These are phyloP conservation scores for Hyphantria cunea DNA, from an alignment of 1,140 invertebrate genomes.

Conservation along the genomic window DNA sequence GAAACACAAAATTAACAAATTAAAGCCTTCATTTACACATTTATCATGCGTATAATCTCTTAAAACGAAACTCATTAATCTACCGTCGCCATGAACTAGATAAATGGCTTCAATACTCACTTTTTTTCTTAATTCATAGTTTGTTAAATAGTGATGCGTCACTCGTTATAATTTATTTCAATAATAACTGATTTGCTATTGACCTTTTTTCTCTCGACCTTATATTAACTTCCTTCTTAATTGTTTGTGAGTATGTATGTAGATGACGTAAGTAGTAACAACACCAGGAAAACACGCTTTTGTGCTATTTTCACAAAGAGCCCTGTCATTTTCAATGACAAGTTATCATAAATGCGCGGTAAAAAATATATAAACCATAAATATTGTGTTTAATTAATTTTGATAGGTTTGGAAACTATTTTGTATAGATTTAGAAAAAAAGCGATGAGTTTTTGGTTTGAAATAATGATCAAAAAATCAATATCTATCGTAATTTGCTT, in stretches of 20 bases:
- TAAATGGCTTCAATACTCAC: background rate
- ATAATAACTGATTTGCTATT: background rate
- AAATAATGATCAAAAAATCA: background rate
- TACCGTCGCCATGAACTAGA: background rate
- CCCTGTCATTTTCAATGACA: background rate
- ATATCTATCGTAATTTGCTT: background rate
- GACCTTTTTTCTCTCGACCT: background rate
- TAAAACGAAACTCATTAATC: too few species aligned
- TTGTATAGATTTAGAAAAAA: background rate
- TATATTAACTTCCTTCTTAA: constrained; percentile 2
- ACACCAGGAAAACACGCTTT: background rate
- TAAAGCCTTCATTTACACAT: too few species aligned
- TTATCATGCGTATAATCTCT: too few species aligned
- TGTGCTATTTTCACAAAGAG: background rate
- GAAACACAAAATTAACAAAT: too few species aligned
- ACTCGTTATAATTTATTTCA: constrained; percentile 2
- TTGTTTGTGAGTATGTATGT: background rate
- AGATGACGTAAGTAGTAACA: background rate
- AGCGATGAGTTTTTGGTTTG: background rate
- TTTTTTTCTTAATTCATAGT: background rate
- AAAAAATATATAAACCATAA: background rate
- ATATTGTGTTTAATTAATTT: too few species aligned
- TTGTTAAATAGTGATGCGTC: background rate
- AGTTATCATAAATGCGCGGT: background rate
- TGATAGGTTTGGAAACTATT: background rate